Percentiles rank a stretch among this genome's conserved stretches.
Conservation (phyloP, 2,888 invertebrate species). For the Linyphia triangularis region DNA sequence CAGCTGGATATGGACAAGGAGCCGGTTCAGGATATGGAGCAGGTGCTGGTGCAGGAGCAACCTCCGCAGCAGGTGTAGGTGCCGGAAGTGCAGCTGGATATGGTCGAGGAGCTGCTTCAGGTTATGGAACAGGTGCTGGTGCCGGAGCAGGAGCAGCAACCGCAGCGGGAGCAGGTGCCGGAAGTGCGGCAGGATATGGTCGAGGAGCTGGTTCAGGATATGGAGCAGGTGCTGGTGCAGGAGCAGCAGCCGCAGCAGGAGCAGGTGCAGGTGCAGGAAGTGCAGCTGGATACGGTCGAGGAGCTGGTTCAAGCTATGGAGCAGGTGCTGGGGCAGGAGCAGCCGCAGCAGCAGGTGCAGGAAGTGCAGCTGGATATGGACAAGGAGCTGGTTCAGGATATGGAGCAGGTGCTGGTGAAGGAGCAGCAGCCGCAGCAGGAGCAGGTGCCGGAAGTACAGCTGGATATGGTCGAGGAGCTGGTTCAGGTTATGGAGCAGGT, state of each 20-base stretch:
- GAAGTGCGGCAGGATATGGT: too few relatives aligned
- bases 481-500: not conserved
- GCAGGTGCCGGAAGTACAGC: too few relatives aligned
- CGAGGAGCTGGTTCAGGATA: not conserved
- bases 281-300: too few relatives aligned
- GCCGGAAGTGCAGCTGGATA: not conserved
- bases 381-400: not conserved
- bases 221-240: not conserved
- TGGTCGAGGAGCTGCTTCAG: not conserved
- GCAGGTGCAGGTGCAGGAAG: not conserved
- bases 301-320: not conserved
- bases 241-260: not conserved
- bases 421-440: not conserved
- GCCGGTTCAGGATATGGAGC: not conserved
- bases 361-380: too few relatives aligned
- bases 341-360: too few relatives aligned
- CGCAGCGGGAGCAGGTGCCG: not conserved
- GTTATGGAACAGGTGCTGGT: not conserved
- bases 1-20: not conserved
- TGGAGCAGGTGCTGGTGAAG: not conserved
- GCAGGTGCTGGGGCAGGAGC: conserved; percentile 8
- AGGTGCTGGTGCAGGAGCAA: not conserved
- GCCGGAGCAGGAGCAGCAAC: conserved; percentile 6
- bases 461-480: too few relatives aligned
- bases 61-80: not conserved